Evolutionary conservation across 2,113 vertebrate species (phyloP), one percentile per base, ranked within the genome.

Genomic region (Phrynocephalus versicolor): DNA sequence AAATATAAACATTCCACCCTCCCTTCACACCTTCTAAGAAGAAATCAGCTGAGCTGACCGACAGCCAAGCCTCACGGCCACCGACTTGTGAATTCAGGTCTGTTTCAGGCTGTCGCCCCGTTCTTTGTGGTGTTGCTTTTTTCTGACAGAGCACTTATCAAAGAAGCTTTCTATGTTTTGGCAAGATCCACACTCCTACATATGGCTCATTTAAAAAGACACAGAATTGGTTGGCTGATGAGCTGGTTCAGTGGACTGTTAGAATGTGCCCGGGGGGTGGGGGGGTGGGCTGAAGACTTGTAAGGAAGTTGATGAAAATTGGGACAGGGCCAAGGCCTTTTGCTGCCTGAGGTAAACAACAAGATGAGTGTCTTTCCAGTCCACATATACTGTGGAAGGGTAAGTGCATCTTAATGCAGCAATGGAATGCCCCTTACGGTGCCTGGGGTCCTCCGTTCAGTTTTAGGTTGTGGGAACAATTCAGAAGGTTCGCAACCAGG

Each of bases 1-100:
- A 64, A 72, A 85, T 60, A 85, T 67, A 41, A 74, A 62, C 72
- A 55, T 30, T 72, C 79, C 72, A 37, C 67, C 1, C 21, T 72
- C 39, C n/a, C 23, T 85, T 80, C 78, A 72, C 30, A 51, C 84
- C 77, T 80, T 80, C 58, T 35, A 80, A 30, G 76, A 45, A 77
- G 76, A 62, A 77, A 74, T 62, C 76, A 79, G 60, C 57, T 18
- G 76, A 72, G 25, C 27, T 79, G 80, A 35, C 65, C 35, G 35
- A 74, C 71, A 64, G 51, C 41, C 51, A 39, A 45, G 65, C 33
- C 39, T 62, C 23, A 69, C 51, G 30, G 74, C 39, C 62, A 55
- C 33, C n/a, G 30, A 60, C 65, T 33, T 79, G 77, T 80, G 39
- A 85, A 80, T 72, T 74, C 71, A 64, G 25, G 57, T 73, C 78